These are phyloP conservation scores for Notocelia uddmanniana DNA, from an alignment of 2,888 invertebrate genomes.

Conservation along the genomic window DNA sequence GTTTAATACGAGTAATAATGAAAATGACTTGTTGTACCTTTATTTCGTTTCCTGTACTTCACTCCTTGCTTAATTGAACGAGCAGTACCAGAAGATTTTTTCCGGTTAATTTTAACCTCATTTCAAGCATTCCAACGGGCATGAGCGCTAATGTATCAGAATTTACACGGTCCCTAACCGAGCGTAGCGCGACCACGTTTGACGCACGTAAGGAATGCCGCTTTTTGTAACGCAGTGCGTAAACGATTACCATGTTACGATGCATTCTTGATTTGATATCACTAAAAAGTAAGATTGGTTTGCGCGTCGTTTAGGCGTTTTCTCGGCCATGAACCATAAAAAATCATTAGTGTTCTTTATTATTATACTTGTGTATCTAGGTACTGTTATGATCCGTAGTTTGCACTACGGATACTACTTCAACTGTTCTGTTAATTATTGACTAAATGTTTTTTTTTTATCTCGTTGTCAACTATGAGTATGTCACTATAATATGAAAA, in stretches of 20 bases:
- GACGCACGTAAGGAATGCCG: conserved; percentile 75
- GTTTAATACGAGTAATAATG: too few species aligned
- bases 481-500: background rate
- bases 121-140: conserved; percentile 42
- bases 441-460: too few species aligned
- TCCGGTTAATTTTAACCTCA: conserved; percentile 42
- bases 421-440: too few species aligned
- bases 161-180: conserved; percentile 71
- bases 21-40: too few species aligned
- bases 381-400: too few species aligned
- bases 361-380: background rate
- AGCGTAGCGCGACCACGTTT: conserved; percentile 74
- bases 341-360: background rate
- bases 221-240: conserved; percentile 67
- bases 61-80: conserved; percentile 13
- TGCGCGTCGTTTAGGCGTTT: conserved; percentile 3
- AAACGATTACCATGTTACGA: conserved; percentile 65
- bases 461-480: too few species aligned
- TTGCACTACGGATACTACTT: too few species aligned
- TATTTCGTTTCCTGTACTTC: background rate
- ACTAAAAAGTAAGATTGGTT: conserved; percentile 52
- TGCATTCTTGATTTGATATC: conserved; percentile 69
- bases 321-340: background rate
- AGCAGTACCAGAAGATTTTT: conserved; percentile 31
- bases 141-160: conserved; percentile 57